Evolutionary conservation across 2,113 vertebrate species (phyloP).

Genomic region (Dicrurus megarhynchus): DNA sequence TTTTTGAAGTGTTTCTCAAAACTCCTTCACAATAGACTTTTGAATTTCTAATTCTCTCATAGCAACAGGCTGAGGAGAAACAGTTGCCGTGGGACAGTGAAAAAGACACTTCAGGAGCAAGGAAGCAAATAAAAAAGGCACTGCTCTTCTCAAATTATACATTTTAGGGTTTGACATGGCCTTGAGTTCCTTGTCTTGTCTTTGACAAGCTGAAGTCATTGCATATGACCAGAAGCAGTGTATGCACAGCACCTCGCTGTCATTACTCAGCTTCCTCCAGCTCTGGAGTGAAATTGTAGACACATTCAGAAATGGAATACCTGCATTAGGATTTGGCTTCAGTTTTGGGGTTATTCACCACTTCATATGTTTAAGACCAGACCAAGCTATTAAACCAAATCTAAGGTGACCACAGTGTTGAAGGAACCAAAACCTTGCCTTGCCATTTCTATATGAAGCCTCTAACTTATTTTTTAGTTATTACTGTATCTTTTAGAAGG

Average conservation of each 20-base stretch:
- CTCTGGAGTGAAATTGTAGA: not conserved
- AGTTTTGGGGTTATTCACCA: not conserved
- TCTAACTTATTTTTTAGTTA: not conserved
- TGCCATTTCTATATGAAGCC: not conserved
- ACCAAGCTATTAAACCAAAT: not conserved
- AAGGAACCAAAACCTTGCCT: not conserved
- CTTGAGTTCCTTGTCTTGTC: not conserved
- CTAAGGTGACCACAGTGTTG: not conserved
- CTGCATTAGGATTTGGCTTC: not conserved
- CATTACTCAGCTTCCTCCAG: not conserved
- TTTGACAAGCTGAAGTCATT: not conserved
- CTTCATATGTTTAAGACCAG: not conserved
- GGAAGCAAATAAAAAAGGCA: not conserved
- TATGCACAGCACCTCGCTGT: not conserved
- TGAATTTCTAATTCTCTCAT: not conserved
- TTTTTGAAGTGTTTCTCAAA: not conserved
- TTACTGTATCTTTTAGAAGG: not conserved
- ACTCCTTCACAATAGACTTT: not conserved
- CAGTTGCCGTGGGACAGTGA: not conserved
- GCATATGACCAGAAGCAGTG: accelerated
- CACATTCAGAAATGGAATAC: not conserved
- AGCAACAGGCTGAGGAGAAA: not conserved
- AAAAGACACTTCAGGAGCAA: not conserved
- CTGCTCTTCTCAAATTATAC: not conserved
- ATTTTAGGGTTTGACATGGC: not conserved